Percentiles rank a stretch among this genome's conserved stretches.
These are phyloP conservation scores for Corella eumyota DNA, from an alignment of 23 tunicate genomes.

Conservation along the genomic window DNA sequence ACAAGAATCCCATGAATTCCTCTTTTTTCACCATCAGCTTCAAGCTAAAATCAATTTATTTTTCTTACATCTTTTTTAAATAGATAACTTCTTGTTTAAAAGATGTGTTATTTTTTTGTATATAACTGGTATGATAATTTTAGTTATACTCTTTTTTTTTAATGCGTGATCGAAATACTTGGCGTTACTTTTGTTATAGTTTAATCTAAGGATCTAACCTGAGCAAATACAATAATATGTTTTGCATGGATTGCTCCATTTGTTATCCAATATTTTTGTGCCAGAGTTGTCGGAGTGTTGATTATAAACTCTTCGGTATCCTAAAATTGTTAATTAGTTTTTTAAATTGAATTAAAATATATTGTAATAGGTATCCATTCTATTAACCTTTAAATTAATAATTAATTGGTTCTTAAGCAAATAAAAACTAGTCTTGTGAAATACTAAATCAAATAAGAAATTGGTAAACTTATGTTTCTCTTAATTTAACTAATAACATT, in stretches of 20 bases:
- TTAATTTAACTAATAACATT: too few relatives aligned
- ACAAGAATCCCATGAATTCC: slow-evolving; percentile 94
- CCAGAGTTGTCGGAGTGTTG: slow-evolving; percentile 84
- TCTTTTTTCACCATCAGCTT: slow-evolving; percentile 39
- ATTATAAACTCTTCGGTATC: slow-evolving; percentile 79
- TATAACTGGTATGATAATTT: not conserved
- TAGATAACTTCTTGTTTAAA: not conserved
- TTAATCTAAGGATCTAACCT: too few relatives aligned
- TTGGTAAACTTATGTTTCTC: too few relatives aligned
- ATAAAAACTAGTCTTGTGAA: too few relatives aligned
- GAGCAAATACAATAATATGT: slow-evolving; percentile 96
- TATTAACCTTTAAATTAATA: too few relatives aligned
- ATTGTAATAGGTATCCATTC: too few relatives aligned
- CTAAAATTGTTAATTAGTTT: too few relatives aligned
- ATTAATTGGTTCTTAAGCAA: too few relatives aligned
- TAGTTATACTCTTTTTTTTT: not conserved
- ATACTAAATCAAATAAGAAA: too few relatives aligned
- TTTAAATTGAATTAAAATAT: too few relatives aligned
- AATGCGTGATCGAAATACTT: too few relatives aligned
- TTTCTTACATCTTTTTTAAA: not conserved
- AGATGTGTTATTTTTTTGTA: not conserved
- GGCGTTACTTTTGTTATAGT: too few relatives aligned
- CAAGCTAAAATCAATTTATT: slow-evolving; percentile 14
- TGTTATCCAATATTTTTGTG: slow-evolving; percentile 99
- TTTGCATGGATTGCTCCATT: slow-evolving; percentile 96